Percentiles rank a stretch among this genome's conserved stretches.
phyloP scores from a whole-genome alignment of 2,797 vertebrate genomes.

The Xenentodon cancila region DNA sequence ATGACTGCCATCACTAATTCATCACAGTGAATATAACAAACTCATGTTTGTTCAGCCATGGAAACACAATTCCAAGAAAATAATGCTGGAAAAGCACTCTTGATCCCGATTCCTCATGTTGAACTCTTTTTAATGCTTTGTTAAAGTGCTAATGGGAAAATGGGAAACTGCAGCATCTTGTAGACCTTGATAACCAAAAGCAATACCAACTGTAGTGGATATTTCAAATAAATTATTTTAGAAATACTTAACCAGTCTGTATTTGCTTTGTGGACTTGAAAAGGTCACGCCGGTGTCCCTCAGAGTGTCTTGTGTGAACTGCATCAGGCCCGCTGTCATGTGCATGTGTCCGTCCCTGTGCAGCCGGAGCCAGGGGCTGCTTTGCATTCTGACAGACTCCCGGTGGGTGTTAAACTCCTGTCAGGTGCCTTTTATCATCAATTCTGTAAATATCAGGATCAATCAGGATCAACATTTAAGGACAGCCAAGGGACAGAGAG shows the following conservation, averaged over 20 bases:
- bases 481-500: background rate
- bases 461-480: slow-evolving; percentile 2
- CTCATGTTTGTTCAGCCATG: too few relatives aligned
- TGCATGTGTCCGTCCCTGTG: background rate
- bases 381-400: slow-evolving; percentile 3
- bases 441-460: slow-evolving; percentile 1
- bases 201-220: too few relatives aligned
- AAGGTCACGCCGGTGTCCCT: background rate
- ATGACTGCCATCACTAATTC: too few relatives aligned
- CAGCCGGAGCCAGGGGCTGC: background rate
- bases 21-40: too few relatives aligned
- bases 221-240: too few relatives aligned
- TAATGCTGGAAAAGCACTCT: too few relatives aligned
- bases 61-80: too few relatives aligned
- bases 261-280: slow-evolving; percentile 2
- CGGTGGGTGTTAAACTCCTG: slow-evolving; percentile 1
- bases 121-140: too few relatives aligned
- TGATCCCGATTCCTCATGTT: too few relatives aligned
- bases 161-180: too few relatives aligned
- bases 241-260: background rate
- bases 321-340: background rate
- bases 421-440: slow-evolving; percentile 12
- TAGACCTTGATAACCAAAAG: too few relatives aligned
- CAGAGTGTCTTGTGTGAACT: background rate
- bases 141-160: too few relatives aligned